Percentiles rank a stretch among this genome's conserved stretches.
Evolutionary conservation across 2,113 vertebrate species (phyloP).

Genomic region (Epinephelus fuscoguttatus): DNA sequence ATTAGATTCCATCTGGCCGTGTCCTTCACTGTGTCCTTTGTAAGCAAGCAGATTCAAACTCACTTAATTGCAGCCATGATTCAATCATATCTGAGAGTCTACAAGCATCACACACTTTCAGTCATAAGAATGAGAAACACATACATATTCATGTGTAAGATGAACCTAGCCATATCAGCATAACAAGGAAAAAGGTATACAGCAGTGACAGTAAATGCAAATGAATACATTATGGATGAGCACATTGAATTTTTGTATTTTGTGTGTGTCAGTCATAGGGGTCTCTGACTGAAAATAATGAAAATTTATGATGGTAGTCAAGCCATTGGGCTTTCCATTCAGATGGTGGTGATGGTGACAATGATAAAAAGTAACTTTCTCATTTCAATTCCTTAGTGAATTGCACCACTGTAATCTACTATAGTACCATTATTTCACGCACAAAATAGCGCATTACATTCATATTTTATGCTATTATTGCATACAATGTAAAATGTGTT

Average conservation of each 20-base stretch:
- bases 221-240: conserved; percentile 48
- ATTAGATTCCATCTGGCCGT: conserved; percentile 68
- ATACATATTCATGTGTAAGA: conserved; percentile 66
- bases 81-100: conserved; percentile 68
- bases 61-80: conserved; percentile 70
- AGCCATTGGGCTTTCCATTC: background rate
- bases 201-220: conserved; percentile 9
- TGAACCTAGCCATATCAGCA: conserved; percentile 35
- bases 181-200: conserved; percentile 43
- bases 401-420: background rate
- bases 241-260: conserved; percentile 18
- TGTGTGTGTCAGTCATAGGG: background rate
- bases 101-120: conserved; percentile 46
- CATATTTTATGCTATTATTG: background rate
- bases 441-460: background rate
- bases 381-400: background rate
- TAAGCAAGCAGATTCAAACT: conserved; percentile 68
- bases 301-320: background rate
- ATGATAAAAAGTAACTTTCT: background rate
- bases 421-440: background rate
- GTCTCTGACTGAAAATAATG: conserved; percentile 12
- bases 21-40: conserved; percentile 70
- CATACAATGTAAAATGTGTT: background rate
- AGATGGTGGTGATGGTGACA: background rate
- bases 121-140: conserved; percentile 36